Percentiles rank a stretch among this genome's conserved stretches.
Conservation (phyloP, 2,113 vertebrate species). For the Datnioides undecimradiatus region DNA sequence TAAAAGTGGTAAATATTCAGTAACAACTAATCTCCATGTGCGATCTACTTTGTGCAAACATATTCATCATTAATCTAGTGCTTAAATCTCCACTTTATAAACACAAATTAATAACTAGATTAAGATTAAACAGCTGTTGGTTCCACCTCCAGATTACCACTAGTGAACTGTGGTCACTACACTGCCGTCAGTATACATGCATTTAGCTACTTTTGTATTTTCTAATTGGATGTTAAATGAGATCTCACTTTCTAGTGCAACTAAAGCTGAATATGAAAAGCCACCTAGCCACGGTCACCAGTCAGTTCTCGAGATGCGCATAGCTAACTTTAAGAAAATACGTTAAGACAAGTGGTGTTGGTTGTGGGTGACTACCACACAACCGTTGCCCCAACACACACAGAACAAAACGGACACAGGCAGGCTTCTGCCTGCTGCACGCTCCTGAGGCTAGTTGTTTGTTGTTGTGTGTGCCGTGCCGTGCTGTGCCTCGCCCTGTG, state of each 20-base stretch:
- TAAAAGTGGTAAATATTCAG: not conserved
- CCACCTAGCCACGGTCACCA: not conserved
- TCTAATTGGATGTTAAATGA: too few species aligned
- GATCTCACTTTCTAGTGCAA: too few species aligned
- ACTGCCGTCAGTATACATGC: too few species aligned
- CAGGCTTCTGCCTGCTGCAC: conserved; percentile 18
- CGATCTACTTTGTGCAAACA: too few species aligned
- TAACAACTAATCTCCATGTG: not conserved
- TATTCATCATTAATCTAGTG: too few species aligned
- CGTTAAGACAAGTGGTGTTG: not conserved
- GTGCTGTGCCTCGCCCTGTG: conserved; percentile 39
- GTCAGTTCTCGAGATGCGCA: not conserved
- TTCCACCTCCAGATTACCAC: too few species aligned
- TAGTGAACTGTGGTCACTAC: too few species aligned
- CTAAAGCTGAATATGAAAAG: not conserved
- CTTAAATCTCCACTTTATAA: not conserved
- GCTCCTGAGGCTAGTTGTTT: conserved; percentile 52
- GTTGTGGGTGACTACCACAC: not conserved
- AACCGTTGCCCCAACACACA: not conserved
- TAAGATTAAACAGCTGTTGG: not conserved
- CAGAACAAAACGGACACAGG: conserved; percentile 8
- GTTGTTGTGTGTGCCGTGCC: conserved; percentile 32
- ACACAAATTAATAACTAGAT: not conserved
- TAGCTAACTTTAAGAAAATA: not conserved
- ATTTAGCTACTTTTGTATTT: too few species aligned